phyloP scores from a whole-genome alignment of 2,888 invertebrate species.

The Xestia c-nigrum region DNA sequence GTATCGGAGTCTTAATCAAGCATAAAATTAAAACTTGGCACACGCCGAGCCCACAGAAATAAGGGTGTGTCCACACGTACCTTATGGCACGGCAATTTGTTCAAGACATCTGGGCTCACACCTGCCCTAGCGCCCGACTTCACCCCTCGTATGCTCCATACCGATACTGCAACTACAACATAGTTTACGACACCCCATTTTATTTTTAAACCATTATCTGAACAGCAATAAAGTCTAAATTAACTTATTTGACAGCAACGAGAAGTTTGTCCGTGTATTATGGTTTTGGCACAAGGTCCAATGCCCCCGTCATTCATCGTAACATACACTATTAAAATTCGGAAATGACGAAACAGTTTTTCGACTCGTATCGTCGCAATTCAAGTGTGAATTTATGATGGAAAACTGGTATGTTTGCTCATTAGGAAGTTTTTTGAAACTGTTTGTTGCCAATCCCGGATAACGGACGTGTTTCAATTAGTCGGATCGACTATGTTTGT shows the following conservation, averaged over 20 bases:
- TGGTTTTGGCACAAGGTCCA: conserved; percentile 86
- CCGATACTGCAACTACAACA: conserved; percentile 74
- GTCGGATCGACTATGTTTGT: conserved; percentile 76
- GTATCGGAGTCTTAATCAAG: conserved; percentile 86
- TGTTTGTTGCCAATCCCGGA: conserved; percentile 76
- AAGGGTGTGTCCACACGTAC: conserved; percentile 88
- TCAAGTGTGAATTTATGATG: conserved; percentile 83
- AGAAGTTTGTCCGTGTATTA: conserved; percentile 74
- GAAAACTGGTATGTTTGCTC: conserved; percentile 76
- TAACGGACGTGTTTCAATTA: conserved; percentile 85
- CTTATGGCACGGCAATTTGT: conserved; percentile 90
- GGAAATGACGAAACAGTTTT: conserved; percentile 88
- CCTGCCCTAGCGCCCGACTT: conserved; percentile 81
- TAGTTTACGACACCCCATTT: conserved; percentile 40
- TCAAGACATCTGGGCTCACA: conserved; percentile 90
- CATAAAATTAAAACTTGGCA: conserved; percentile 91
- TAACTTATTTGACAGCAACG: conserved; percentile 51
- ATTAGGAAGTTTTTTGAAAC: conserved; percentile 75
- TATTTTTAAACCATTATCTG: conserved; percentile 58
- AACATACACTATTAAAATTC: conserved; percentile 86
- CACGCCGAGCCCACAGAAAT: conserved; percentile 86
- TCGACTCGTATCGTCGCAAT: conserved; percentile 82
- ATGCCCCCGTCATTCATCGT: conserved; percentile 85
- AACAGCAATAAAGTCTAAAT: conserved; percentile 69
- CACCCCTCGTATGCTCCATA: conserved; percentile 76